phyloP scores from a whole-genome alignment of 1,140 invertebrate species.

The Zaprionus ornatus region DNA sequence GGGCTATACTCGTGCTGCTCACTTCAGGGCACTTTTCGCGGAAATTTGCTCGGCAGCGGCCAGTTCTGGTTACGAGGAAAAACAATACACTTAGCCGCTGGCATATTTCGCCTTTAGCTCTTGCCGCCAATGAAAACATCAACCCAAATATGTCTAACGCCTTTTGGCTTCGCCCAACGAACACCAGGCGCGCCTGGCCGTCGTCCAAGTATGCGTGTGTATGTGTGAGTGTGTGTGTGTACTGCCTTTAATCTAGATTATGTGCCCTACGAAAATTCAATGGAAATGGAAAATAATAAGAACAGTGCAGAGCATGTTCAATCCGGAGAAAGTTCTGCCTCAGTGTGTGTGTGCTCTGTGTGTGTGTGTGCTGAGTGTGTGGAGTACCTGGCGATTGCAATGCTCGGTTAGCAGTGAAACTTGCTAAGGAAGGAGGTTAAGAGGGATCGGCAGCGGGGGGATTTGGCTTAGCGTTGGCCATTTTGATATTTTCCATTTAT shows the following conservation, averaged over 20 bases:
- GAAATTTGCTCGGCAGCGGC: conserved; percentile 19
- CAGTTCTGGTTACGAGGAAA: background rate
- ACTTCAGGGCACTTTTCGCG: conserved; percentile 14
- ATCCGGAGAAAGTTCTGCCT: conserved; percentile 30
- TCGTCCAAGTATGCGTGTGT: conserved; percentile 24
- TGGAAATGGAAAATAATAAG: conserved; percentile 61
- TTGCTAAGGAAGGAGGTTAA: background rate
- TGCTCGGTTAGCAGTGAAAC: conserved; percentile 1
- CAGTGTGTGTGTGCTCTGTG: conserved; percentile 10
- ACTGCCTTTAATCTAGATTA: conserved; percentile 61
- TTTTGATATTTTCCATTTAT: conserved; percentile 64
- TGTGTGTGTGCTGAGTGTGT: conserved; percentile 26
- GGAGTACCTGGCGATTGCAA: conserved; percentile 47
- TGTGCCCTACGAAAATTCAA: conserved; percentile 54
- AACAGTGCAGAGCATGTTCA: conserved; percentile 51
- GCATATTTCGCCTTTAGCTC: conserved; percentile 31
- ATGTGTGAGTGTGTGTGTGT: conserved; percentile 23
- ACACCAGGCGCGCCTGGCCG: conserved; percentile 8
- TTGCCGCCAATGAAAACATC: conserved; percentile 57
- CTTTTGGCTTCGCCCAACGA: conserved; percentile 33
- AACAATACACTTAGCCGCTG: conserved; percentile 46
- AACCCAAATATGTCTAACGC: conserved; percentile 60
- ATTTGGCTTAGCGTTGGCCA: conserved; percentile 50
- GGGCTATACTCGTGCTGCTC: background rate
- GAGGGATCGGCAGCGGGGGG: background rate